Evolutionary conservation across 2,797 vertebrate species (phyloP).

Genomic region (Nannoperca australis): DNA sequence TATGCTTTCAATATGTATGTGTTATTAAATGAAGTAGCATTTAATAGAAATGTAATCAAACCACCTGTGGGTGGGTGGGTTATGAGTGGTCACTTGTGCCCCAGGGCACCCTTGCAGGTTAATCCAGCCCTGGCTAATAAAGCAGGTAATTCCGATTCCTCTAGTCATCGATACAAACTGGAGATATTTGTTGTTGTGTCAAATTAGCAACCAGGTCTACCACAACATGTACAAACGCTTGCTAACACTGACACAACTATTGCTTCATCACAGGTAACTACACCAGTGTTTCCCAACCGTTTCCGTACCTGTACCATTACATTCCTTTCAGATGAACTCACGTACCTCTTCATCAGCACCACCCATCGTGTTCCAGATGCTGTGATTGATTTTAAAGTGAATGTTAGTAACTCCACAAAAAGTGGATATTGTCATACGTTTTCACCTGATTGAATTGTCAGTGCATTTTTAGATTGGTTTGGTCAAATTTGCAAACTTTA

Average conservation of each 20-base stretch:
- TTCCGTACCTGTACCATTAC: neutral
- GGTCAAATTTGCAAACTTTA: neutral
- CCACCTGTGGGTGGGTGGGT: too few relatives aligned
- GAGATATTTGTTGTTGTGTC: neutral
- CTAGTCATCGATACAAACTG: slow-evolving; percentile 7
- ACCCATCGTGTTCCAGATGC: neutral
- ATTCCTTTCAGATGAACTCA: neutral
- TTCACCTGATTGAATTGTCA: neutral
- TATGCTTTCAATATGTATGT: neutral
- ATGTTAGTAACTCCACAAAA: neutral
- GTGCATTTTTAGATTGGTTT: neutral
- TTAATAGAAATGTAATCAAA: neutral
- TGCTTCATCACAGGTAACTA: slow-evolving; percentile 10
- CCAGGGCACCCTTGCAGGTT: neutral
- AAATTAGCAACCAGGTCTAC: slow-evolving; percentile 21
- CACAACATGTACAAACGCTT: slow-evolving; percentile 4
- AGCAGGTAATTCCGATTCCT: neutral
- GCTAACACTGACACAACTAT: neutral
- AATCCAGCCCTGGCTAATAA: neutral
- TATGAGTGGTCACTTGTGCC: neutral
- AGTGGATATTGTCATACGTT: neutral
- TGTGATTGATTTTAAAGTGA: neutral
- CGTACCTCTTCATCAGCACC: neutral
- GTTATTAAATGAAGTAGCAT: neutral
- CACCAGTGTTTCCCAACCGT: neutral